A percentile compares a stretch with the other conserved stretches of the same genome.
phyloP scores from a whole-genome alignment of 2,113 vertebrate species.

The Acanthochromis polyacanthus region DNA sequence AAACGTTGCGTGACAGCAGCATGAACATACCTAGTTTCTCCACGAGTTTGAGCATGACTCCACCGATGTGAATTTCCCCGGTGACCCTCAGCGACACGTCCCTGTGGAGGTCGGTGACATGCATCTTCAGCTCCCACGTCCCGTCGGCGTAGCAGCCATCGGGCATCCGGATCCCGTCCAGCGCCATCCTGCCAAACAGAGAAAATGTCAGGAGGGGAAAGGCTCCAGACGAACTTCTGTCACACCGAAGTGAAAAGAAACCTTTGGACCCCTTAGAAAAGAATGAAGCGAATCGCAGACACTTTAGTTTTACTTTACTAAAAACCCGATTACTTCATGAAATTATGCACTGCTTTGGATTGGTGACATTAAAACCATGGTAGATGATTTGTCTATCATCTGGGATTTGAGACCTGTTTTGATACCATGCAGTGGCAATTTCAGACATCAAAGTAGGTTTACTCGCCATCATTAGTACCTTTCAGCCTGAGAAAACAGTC shows the following conservation, averaged over 20 bases:
- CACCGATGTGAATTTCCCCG: slow-evolving; percentile 97
- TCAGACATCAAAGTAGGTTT: background rate
- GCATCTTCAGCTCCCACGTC: slow-evolving; percentile 97
- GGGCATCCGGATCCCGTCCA: slow-evolving; percentile 99
- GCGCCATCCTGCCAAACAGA: slow-evolving; percentile 88
- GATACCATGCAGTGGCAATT: too few species aligned
- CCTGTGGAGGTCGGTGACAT: slow-evolving; percentile 95
- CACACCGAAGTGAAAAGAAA: slow-evolving; percentile 12
- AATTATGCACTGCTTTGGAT: too few species aligned
- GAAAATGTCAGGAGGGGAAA: background rate
- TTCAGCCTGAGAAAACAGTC: background rate
- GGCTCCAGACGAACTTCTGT: background rate
- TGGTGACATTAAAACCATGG: too few species aligned
- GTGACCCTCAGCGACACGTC: slow-evolving; percentile 96
- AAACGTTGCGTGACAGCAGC: background rate
- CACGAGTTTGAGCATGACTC: slow-evolving; percentile 98
- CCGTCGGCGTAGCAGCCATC: slow-evolving; percentile 99
- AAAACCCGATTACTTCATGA: too few species aligned
- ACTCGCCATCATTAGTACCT: background rate
- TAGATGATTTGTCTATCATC: too few species aligned
- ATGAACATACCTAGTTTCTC: slow-evolving; percentile 93
- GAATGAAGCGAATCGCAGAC: background rate
- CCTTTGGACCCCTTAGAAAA: background rate
- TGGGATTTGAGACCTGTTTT: too few species aligned
- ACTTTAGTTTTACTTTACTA: too few species aligned